These are phyloP conservation scores for Timema podura DNA, from an alignment of 2,888 invertebrate genomes.

Conservation along the genomic window DNA sequence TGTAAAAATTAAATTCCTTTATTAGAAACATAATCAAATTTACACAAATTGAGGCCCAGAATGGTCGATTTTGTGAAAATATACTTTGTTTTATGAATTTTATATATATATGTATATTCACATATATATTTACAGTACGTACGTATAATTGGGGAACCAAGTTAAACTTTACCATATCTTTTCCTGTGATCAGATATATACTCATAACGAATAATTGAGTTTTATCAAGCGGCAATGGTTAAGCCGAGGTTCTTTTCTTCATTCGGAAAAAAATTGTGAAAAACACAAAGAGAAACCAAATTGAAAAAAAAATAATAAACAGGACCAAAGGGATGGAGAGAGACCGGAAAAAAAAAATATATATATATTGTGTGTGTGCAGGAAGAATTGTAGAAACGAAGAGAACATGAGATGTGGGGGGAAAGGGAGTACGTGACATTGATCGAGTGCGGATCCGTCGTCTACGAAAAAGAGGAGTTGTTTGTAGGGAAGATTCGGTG, in stretches of 20 bases:
- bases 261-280: not conserved
- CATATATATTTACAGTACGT: too few species aligned
- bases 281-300: slow-evolving; percentile 16
- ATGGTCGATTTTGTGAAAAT: too few species aligned
- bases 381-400: slow-evolving; percentile 9
- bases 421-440: not conserved
- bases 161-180: too few species aligned
- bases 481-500: slow-evolving; percentile 1
- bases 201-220: slow-evolving; percentile 22
- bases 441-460: slow-evolving; percentile 12
- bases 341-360: not conserved
- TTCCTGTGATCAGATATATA: too few species aligned
- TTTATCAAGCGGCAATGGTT: slow-evolving; percentile 23
- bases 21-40: too few species aligned
- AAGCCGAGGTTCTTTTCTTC: slow-evolving; percentile 12
- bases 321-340: not conserved
- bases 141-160: too few species aligned
- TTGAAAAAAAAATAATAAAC: not conserved
- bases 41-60: too few species aligned
- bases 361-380: slow-evolving; percentile 7
- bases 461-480: slow-evolving; percentile 7
- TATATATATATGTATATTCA: too few species aligned
- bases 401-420: slow-evolving; percentile 4
- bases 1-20: too few species aligned
- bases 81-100: too few species aligned